Percentiles rank a stretch among this genome's conserved stretches.
Evolutionary conservation across 2,113 vertebrate genomes (phyloP).

Genomic region (Boulengeromyrus knoepffleri): DNA sequence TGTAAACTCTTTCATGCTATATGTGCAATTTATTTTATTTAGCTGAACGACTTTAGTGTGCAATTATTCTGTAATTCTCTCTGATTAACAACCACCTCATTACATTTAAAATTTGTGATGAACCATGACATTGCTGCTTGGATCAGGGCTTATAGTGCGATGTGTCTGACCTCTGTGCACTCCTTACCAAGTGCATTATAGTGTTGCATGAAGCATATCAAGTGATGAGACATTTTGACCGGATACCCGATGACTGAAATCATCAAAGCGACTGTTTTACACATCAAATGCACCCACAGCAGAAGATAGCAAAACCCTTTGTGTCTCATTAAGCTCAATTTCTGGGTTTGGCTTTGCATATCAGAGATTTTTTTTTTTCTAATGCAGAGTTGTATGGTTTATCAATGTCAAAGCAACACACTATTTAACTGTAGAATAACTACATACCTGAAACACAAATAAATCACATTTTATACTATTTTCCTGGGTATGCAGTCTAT

Average conservation of each 20-base stretch:
- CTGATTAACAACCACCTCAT: not conserved
- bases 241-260: constrained; percentile 8
- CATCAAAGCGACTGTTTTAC: constrained; percentile 13
- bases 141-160: not conserved
- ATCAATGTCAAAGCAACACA: not conserved
- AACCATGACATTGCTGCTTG: not conserved
- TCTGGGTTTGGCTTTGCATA: not conserved
- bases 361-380: not conserved
- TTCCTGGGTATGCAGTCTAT: not conserved
- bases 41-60: not conserved
- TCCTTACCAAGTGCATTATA: not conserved
- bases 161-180: not conserved
- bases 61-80: constrained; percentile 1
- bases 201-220: not conserved
- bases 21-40: constrained; percentile 1
- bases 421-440: not conserved
- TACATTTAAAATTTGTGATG: not conserved
- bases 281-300: constrained; percentile 6
- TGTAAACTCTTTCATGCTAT: not conserved
- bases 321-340: constrained; percentile 18
- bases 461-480: not conserved
- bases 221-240: not conserved
- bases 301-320: not conserved
- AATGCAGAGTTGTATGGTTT: not conserved
- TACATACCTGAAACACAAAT: not conserved